These are phyloP conservation scores for Desoria tigrina DNA, from an alignment of 2,888 invertebrate species.

Conservation along the genomic window DNA sequence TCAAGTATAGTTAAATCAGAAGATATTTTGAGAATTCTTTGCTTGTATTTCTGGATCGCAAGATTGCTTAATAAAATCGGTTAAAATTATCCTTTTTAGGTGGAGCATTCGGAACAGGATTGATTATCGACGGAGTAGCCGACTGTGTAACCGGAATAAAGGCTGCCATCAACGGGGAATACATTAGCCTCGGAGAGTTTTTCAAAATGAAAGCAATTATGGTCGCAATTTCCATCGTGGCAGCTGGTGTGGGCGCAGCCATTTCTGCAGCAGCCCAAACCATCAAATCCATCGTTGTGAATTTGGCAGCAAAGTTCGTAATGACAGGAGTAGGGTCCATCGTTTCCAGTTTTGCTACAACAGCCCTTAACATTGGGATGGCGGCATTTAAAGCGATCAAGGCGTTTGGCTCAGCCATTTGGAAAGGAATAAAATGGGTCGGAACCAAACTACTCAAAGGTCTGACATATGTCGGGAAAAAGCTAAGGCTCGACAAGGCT, in stretches of 20 bases:
- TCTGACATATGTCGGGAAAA: no score
- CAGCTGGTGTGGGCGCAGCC: not conserved
- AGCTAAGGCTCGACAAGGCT: not conserved
- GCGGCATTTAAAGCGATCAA: not conserved
- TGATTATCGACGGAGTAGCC: not conserved
- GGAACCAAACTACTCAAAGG: not conserved
- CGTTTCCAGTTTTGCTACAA: not conserved
- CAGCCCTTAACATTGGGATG: not conserved
- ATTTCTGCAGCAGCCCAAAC: no score
- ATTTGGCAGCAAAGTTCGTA: not conserved
- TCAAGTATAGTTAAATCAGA: no score
- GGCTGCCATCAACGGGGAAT: slow-evolving; percentile 9
- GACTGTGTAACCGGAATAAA: not conserved
- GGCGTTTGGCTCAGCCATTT: not conserved
- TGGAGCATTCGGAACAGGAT: slow-evolving; percentile 1
- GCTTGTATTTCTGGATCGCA: no score
- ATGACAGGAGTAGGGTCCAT: not conserved
- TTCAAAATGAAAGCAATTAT: slow-evolving; percentile 4
- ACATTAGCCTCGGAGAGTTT: not conserved
- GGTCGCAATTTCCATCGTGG: not conserved
- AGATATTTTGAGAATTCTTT: no score
- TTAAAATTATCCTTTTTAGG: not conserved
- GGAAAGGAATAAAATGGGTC: not conserved
- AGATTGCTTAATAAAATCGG: not conserved
- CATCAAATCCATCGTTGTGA: not conserved